Conservation (phyloP, 1,140 invertebrate genomes). For the Trachymyrmex septentrionalis region DNA sequence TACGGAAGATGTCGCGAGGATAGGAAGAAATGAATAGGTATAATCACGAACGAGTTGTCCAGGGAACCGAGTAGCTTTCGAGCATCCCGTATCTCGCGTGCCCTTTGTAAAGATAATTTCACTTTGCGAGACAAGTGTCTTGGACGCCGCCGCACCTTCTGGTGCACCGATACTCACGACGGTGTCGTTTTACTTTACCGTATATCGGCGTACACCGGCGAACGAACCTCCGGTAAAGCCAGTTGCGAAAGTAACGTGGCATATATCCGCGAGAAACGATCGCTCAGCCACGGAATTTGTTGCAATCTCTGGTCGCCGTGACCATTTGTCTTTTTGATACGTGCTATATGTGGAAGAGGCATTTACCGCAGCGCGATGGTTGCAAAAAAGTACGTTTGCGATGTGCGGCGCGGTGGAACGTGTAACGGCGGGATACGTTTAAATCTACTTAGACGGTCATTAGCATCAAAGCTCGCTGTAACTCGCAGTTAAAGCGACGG, state of each 20-base stretch:
- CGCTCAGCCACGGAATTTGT: conserved; percentile 39
- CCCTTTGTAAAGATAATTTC: neutral
- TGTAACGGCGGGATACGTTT: conserved; percentile 44
- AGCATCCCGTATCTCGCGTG: too few relatives aligned
- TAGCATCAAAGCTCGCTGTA: conserved; percentile 55
- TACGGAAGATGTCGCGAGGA: neutral
- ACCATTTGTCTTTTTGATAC: conserved; percentile 41
- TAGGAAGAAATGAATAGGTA: neutral
- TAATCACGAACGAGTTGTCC: neutral
- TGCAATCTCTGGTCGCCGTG: conserved; percentile 17
- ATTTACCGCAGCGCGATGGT: conserved; percentile 3
- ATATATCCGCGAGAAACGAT: conserved; percentile 37
- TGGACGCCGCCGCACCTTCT: neutral
- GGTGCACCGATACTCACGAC: neutral
- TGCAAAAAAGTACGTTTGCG: conserved; percentile 35
- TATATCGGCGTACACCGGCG: neutral
- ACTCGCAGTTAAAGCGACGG: conserved; percentile 41
- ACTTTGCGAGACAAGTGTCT: neutral
- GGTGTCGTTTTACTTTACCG: neutral
- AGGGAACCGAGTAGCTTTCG: neutral
- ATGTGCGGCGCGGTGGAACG: conserved; percentile 32
- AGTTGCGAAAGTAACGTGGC: conserved; percentile 26
- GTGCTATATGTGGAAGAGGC: conserved; percentile 29
- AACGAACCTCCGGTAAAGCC: neutral
- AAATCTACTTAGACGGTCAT: conserved; percentile 61